phyloP scores from a whole-genome alignment of 2,113 vertebrate genomes.

The Xiphias gladius region DNA sequence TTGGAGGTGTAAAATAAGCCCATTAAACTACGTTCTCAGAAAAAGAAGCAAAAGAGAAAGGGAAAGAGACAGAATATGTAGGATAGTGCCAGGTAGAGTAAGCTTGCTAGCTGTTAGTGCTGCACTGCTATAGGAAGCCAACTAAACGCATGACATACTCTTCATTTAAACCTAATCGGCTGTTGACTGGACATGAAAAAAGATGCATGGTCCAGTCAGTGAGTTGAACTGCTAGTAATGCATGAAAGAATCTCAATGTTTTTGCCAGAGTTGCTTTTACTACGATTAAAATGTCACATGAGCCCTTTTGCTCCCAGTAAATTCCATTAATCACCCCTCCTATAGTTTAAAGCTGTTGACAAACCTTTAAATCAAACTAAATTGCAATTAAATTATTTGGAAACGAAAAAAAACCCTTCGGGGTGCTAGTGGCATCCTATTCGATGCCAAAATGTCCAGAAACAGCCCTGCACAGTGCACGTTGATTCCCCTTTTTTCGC shows the following conservation, averaged over 20 bases:
- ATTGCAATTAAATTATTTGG: no score
- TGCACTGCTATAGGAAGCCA: neutral
- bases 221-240: neutral
- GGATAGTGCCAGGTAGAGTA: neutral
- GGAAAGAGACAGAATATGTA: neutral
- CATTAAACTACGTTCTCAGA: neutral
- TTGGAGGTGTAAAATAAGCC: neutral
- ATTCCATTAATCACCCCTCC: neutral
- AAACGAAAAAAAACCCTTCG: no score
- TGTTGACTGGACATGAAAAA: neutral
- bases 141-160: neutral
- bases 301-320: neutral
- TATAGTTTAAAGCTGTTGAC: neutral
- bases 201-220: neutral
- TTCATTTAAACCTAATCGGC: constrained; percentile 8
- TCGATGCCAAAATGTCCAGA: no score
- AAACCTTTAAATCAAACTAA: neutral
- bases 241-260: neutral
- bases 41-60: neutral
- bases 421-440: no score
- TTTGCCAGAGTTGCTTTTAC: neutral
- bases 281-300: no score
- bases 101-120: neutral
- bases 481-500: no score
- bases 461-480: no score